Evolutionary conservation across 2,888 invertebrate species (phyloP), one percentile per base, ranked within the genome.

Genomic region (Volucella inanis): DNA sequence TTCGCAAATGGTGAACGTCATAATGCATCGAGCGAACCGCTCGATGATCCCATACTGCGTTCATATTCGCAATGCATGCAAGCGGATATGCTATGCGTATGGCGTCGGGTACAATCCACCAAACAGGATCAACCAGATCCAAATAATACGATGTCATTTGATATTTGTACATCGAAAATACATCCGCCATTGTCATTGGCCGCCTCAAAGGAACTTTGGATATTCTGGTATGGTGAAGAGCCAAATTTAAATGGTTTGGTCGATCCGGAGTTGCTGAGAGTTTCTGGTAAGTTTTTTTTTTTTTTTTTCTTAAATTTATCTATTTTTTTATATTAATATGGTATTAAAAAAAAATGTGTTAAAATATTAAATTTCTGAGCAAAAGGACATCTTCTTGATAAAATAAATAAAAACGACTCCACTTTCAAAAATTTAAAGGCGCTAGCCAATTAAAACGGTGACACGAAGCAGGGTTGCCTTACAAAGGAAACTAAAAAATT

Each of bases 151-250:
- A 90, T 94, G 93, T 89, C 89, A 87, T 92, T 90, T 89, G 92
- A 92, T 87, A 91, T 91, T 87, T 91, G 90, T 74, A 90, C 90
- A 88, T 91, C 94, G 93, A 90, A 93, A 93, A 91, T 92, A 90
- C 95, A 95, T 90, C 96, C 96, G 90, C 96, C 97, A 88, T 94
- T 97, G 89, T 96, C 96, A 89, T 94, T 97, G 89, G 95, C 96
- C 91, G 96, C 97, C 90, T 96, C 97, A 92, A 99, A 99, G 94
- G 99, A 99, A 93, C 94, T 99, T 86, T 99, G 99, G 99, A 97
- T 99, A 92, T 99, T 99, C 94, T 99, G 99, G 99, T 99, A 99
- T 93, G 98, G 98, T 90, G 98, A 98, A 92, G 98, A 98, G 93
- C 98, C 98, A 76, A 97, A 98, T 93, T 94, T 98, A 87, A 95